Evolutionary conservation across 30 jellyfish, hydroid and myxozoan genomes (phyloP), one percentile per base, ranked within the genome.

Genomic region (Mastigias papua): DNA sequence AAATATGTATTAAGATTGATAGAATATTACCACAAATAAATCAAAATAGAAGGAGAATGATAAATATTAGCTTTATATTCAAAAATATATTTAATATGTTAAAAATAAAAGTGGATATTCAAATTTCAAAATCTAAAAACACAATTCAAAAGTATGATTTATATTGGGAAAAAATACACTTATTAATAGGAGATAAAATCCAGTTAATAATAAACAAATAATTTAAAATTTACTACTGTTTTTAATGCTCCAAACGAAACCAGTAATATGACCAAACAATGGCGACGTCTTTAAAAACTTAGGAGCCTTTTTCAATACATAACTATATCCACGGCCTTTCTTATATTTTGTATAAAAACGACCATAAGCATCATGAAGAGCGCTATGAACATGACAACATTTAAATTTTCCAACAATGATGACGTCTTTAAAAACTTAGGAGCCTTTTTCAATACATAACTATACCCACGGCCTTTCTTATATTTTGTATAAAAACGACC

Each of bases 11-110:
- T 49, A 78, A 76, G 87, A 76, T 76, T 42, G 77, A 76, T 35
- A 48, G 27, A 78, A 58, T 76, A 58, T 58, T 76, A 22, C 75
- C 87, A 49, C 48, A 42, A 23, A 58, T 76, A 8, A 76, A 76
- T 76, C 60, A 58, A 49, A 48, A 48, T 25, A 50, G 87, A 25
- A 76, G 48, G 75, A 50, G 87, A 49, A 76, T 76, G 87, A 76
- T 76, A 22, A 76, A 58, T 50, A 76, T 76, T 58, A 76, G 48
- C 73, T 76, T 49, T 76, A 2, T 49, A 49, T 76, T 76, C 54
- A 76, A 42, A 30, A 50, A 76, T 51, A 50, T 48, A 76, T 58
- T 76, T 76, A 33, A 76, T 50, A 16, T 27, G 87, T 49, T 76
- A 58, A 58, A 76, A 27, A 49, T 76, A 22, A 37, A 42, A 10